Base-by-base conservation (phyloP, 2,888 invertebrate species). In the Drosophila crucigera region DNA sequence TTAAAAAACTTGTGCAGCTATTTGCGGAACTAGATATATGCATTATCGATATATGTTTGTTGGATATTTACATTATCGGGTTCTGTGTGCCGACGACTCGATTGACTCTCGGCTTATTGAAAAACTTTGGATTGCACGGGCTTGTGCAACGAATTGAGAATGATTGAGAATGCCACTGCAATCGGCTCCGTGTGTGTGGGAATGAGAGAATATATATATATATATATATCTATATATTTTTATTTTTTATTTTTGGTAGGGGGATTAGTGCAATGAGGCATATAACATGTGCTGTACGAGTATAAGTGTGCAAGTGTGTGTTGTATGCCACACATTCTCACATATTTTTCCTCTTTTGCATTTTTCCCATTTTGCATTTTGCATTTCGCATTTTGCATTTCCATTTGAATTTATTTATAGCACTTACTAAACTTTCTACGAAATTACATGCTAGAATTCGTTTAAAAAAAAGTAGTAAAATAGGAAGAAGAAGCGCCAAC, bases 371-470 rank as follows among this genome's bases (percentile, higher is more conserved):
- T 56, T 69, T 31, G 5, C 37, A 56, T 69, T 49, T 77, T 31
- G 5, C 37, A 56, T 69, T 49, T 77, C 55, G 30, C 69, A 63
- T 75, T 76, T 69, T 53, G 72, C 53, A 53, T 73, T 75, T 69
- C 60, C 79, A 81, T 79, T 79, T 78, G 69, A 59, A 82, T 82
- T 82, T 82, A 79, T 80, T 80, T 80, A 82, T 80, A 72, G 80
- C 79, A 71, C 80, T 80, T 79, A 71, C 86, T 88, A 90, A 85
- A 85, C 89, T 88, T 88, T 63, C 59, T 69, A 67, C 71, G 70
- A 83, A 90, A 90, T 90, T 88, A 88, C 90, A 88, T 72, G 83
- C 89, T 83, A 68, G 67, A 77, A 75, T 83, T 76, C 73, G 73
- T 72, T 28, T 22, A 52, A 62, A 47, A 62, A 55, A 59, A 68